Percentiles rank a stretch among this genome's conserved stretches.
These are phyloP conservation scores for Sphyrna mokarran DNA, from an alignment of 2,113 vertebrate species.

Conservation along the genomic window DNA sequence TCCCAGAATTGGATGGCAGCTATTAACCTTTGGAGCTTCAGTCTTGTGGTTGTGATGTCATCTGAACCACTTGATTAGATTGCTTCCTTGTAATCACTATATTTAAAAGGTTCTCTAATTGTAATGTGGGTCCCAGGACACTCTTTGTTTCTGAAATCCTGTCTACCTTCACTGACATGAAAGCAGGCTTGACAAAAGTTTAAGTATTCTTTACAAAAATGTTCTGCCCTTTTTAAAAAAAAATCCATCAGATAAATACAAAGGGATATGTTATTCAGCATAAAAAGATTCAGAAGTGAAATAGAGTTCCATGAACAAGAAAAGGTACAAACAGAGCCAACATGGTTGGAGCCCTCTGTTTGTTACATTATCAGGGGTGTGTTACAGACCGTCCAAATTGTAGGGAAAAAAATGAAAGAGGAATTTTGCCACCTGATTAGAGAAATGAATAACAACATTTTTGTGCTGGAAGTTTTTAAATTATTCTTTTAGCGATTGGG, in stretches of 20 bases:
- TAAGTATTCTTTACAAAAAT: neutral
- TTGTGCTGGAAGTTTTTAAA: neutral
- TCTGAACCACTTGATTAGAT: constrained; percentile 32
- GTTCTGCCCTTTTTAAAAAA: neutral
- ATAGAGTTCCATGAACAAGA: neutral
- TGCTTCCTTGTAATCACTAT: constrained; percentile 34
- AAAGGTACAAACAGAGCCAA: neutral
- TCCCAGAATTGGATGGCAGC: constrained; percentile 1
- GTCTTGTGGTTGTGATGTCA: constrained; percentile 34
- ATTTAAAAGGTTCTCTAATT: constrained; percentile 31
- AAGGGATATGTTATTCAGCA: neutral
- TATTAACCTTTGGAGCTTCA: constrained; percentile 31
- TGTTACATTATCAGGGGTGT: neutral
- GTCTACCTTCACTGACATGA: neutral
- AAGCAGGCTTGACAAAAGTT: constrained; percentile 1
- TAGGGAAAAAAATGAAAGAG: neutral
- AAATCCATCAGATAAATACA: neutral
- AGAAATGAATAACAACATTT: neutral
- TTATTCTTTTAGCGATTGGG: neutral
- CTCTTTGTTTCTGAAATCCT: constrained; percentile 16
- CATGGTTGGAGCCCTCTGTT: neutral
- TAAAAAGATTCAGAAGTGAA: neutral
- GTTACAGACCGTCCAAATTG: neutral
- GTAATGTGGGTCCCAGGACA: constrained; percentile 18
- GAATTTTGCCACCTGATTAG: neutral